Evolutionary conservation across 2,888 invertebrate species (phyloP), one percentile per base, ranked within the genome.

Genomic region (Diploptera punctata): DNA sequence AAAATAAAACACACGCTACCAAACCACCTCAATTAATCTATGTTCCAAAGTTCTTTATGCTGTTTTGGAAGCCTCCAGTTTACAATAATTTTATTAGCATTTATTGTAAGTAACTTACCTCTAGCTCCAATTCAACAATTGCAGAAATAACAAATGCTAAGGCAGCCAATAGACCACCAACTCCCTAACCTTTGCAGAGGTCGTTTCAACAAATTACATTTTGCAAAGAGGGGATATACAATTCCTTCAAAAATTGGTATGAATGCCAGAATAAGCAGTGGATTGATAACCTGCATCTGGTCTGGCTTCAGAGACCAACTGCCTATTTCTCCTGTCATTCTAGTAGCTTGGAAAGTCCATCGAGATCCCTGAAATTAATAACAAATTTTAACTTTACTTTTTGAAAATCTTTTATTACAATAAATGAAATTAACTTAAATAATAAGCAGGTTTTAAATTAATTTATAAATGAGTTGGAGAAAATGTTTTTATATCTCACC

Each of bases 261-360:
- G 77, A 97, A 91, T 2, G 90, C 68, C 24, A 98, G 84, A 78
- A 97, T 94, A 43, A 97, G 84, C 3, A 96, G 80, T 0, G 97
- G 97, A 84, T 97, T 98, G 1, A 97, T 83, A 73, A 97, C 93
- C 86, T 97, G 97, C 91, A 99, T 91, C 83, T 99, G 98, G 84
- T 99, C 99, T 0, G 99, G 96, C 77, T 95, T 91, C 19, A 95
- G 84, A 0, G 89, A 87, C 83, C 88, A 93, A 68, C 86, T 85
- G 0, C 92, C 92, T 72, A 95, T 85, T 75, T 90, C 86, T 26
- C 96, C 95, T 78, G 92, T 86, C 97, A 98, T 97, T 76, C 91
- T 87, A 13, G 91, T 90, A 0, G 97, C 97, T 86, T 97, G 97
- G 83, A 97, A 91, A 0, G 95, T 95, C 97, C 97, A 97, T 74